These are phyloP conservation scores for Odocoileus hemionus DNA, from an alignment of 2,113 vertebrate genomes.

Conservation along the genomic window DNA sequence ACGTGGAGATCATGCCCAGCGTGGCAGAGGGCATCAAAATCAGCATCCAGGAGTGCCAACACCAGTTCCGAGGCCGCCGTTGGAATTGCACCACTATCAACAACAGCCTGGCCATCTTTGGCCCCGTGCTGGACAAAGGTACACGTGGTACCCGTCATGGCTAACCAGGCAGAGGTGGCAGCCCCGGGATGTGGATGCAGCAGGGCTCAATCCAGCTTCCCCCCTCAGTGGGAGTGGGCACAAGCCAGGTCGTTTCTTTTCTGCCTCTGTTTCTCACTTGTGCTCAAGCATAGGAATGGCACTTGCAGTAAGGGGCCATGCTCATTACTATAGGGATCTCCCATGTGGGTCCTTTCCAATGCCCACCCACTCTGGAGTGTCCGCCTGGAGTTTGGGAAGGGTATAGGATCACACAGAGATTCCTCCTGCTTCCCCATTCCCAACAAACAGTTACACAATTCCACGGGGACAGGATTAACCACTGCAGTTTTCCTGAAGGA, in stretches of 20 bases:
- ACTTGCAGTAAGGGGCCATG: not conserved
- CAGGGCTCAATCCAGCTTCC: not conserved
- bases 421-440: not conserved
- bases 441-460: not conserved
- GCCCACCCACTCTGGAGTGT: not conserved
- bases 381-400: not conserved
- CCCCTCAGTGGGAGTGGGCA: not conserved
- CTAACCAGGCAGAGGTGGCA: not conserved
- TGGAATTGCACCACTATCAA: constrained; percentile 98
- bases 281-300: not conserved
- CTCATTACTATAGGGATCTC: not conserved
- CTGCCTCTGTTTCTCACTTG: not conserved
- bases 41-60: constrained; percentile 96
- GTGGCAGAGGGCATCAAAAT: constrained; percentile 96
- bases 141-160: not conserved
- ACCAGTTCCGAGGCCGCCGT: constrained; percentile 95
- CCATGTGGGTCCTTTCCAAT: not conserved
- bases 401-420: not conserved
- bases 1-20: constrained; percentile 98
- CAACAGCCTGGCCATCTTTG: constrained; percentile 95
- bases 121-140: constrained; percentile 98
- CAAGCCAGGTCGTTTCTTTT: too few species aligned
- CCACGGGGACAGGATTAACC: not conserved
- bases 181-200: not conserved
- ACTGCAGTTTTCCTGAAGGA: not conserved